A percentile compares a stretch with the other conserved stretches of the same genome.
Evolutionary conservation across 2,113 vertebrate species (phyloP).

Genomic region (Marmota monax): DNA sequence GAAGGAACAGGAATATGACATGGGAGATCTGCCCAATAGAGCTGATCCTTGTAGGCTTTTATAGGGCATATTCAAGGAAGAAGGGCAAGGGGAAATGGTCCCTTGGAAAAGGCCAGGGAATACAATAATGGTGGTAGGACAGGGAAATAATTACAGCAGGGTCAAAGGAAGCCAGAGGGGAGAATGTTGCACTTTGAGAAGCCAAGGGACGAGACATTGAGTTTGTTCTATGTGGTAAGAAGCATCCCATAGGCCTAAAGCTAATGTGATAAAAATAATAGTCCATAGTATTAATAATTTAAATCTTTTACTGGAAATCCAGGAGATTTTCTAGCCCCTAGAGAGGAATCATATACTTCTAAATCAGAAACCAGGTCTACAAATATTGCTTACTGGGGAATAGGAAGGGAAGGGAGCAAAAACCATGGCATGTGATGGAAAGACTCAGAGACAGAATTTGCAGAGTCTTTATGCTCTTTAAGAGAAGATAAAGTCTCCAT

Average conservation of each 20-base stretch:
- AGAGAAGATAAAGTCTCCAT: neutral
- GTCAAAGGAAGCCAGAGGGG: neutral
- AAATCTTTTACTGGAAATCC: constrained; percentile 28
- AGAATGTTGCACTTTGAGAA: neutral
- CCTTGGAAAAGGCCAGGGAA: neutral
- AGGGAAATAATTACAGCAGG: neutral
- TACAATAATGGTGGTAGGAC: neutral
- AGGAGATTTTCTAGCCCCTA: neutral
- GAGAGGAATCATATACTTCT: neutral
- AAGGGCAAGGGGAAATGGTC: neutral
- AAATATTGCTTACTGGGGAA: neutral
- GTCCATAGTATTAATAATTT: neutral
- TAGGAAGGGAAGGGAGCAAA: neutral
- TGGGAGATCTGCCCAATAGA: neutral
- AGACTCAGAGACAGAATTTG: neutral
- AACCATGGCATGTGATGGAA: neutral
- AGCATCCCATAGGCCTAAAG: neutral
- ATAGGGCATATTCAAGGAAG: neutral
- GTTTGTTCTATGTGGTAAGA: neutral
- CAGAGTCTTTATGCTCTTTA: neutral
- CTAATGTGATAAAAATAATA: neutral
- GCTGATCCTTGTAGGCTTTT: neutral
- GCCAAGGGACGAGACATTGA: fast-evolving
- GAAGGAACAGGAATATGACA: neutral
- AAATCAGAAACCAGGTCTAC: constrained; percentile 12